A percentile compares a stretch with the other conserved stretches of the same genome.
Evolutionary conservation across 2,888 invertebrate genomes (phyloP).

Genomic region (Pelosia muscerda): DNA sequence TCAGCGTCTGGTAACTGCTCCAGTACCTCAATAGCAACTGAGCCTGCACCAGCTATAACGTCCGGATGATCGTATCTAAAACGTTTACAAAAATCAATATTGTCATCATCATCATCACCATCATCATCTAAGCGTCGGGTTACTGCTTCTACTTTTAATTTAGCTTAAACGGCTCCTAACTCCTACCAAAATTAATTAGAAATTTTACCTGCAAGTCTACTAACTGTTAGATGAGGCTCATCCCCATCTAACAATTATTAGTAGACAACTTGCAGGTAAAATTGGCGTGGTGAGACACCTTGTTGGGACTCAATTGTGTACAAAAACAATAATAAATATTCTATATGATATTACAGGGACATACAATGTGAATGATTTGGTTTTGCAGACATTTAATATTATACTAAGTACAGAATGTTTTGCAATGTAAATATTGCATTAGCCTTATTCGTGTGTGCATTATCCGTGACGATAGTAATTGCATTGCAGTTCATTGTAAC

Average conservation of each 20-base stretch:
- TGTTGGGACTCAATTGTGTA: too few relatives aligned
- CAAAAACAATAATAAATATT: too few relatives aligned
- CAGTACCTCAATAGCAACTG: constrained; percentile 95
- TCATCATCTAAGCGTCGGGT: too few relatives aligned
- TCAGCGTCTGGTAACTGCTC: constrained; percentile 94
- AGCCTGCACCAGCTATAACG: constrained; percentile 96
- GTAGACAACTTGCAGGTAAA: too few relatives aligned
- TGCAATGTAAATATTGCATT: neutral
- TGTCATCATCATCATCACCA: neutral
- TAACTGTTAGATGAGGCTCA: too few relatives aligned
- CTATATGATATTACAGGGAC: too few relatives aligned
- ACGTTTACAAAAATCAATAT: constrained; percentile 7
- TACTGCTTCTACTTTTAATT: too few relatives aligned
- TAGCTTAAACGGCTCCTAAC: neutral
- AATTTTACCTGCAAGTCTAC: too few relatives aligned
- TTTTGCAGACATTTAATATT: neutral
- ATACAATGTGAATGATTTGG: neutral
- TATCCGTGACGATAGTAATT: neutral
- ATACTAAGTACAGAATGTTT: neutral
- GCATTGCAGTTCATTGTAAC: neutral
- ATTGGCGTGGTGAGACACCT: too few relatives aligned
- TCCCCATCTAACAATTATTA: too few relatives aligned
- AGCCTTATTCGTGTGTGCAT: neutral
- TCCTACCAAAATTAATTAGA: too few relatives aligned
- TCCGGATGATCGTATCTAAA: constrained; percentile 95